Evolutionary conservation across 2,888 invertebrate genomes (phyloP), one percentile per base, ranked within the genome.

Genomic region (Ochlodes sylvanus): DNA sequence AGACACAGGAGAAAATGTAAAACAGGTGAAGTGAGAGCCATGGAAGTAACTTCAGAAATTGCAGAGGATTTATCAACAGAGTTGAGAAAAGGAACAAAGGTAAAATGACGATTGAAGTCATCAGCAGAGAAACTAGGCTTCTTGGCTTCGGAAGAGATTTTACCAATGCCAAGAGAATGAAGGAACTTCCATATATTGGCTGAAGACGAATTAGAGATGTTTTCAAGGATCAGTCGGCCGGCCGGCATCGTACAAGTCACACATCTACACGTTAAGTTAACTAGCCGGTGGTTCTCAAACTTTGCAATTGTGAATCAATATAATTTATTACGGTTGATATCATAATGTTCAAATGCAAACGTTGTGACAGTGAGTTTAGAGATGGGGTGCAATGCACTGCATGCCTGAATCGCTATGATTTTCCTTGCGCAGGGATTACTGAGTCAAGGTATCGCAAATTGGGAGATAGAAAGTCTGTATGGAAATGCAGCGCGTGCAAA

Each of bases 341-440:
- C 1, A 41, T 10, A 41, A 57, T 57, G 57, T 41, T 57, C 38
- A 57, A 57, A 6, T 57, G 57, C 4, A 57, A 57, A 17, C 9
- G 57, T 17, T 57, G 57, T 19, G 19, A 41, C 10, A 57, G 6
- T 10, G 41, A 57, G 57, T 57, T 57, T 41, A 57, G 41, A 19
- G 41, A 57, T 7, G 55, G n/a, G 9, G 55, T 55, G 7, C 55
- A 55, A 17, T 32, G 34, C 55, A 14, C n/a, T 1, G 10, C 15
- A 10, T 56, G 34, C 34, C 15, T 17, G 10, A 56, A 56, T 56
- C 56, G 56, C 9, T 38, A 56, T 9, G 55, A 55, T n/a, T 55
- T 55, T 55, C 56, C 56, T 5, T 56, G 56, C 34, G 56, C 56
- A 1, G 56, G 34, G 17, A 56, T 56, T 10, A 56, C 56, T 2